Evolutionary conservation across 2,797 vertebrate species (phyloP).

Genomic region (Pterois miles): DNA sequence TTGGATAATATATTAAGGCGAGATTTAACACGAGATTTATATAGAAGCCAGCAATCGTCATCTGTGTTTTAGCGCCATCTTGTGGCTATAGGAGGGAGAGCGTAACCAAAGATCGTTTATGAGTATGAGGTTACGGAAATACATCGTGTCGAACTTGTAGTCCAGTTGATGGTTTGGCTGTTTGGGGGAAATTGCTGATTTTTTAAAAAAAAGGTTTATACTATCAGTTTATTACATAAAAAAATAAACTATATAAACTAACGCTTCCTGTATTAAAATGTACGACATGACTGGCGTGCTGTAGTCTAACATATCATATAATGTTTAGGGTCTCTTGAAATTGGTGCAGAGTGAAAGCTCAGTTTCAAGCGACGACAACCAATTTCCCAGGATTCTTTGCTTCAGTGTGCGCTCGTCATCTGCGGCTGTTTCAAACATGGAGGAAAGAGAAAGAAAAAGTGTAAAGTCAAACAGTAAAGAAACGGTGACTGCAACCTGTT

Average conservation of each 20-base stretch:
- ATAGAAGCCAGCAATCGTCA: accelerated
- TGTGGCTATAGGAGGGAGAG: background rate
- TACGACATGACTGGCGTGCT: too few relatives aligned
- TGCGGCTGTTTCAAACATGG: conserved; percentile 87
- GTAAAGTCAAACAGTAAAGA: background rate
- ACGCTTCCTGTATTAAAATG: accelerated
- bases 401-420: background rate
- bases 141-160: background rate
- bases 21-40: accelerated
- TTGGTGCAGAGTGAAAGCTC: conserved; percentile 12
- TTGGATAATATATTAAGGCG: accelerated
- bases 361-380: accelerated
- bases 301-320: too few relatives aligned
- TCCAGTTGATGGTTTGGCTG: accelerated
- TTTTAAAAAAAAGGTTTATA: accelerated
- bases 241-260: background rate
- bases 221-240: accelerated
- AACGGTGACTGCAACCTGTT: background rate
- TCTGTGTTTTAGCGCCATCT: conserved; percentile 19
- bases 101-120: conserved; percentile 28
- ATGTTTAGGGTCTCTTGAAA: background rate
- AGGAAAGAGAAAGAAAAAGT: conserved; percentile 77
- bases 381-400: conserved; percentile 45
- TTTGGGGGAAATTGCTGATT: accelerated
- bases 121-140: background rate